Evolutionary conservation across 2,797 vertebrate genomes (phyloP), one percentile per base, ranked within the genome.

Genomic region (Xerus rutilus): DNA sequence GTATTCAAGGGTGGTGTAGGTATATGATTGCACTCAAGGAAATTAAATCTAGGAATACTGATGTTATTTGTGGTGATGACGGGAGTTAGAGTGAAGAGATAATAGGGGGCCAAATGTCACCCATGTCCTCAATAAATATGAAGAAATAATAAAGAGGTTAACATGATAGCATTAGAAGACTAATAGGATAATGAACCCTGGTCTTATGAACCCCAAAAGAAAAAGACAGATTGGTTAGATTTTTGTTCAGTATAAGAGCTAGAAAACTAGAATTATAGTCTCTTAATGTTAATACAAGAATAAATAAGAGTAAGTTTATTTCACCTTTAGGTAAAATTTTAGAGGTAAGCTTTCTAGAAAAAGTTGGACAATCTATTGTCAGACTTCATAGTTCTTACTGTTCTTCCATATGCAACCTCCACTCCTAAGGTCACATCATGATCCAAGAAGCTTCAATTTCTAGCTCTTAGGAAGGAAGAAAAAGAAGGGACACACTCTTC

Each of bases 261-360:
- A 67, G 35, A 90, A 93, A 86, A 23, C 14, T 25, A 28, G n/a
- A 59, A n/a, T 49, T n/a, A 74, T 0, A 92, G 57, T 1, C n/a
- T 89, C 78, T 89, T 91, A 49, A 47, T 86, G 14, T 20, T 59
- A 43, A 54, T 67, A 79, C 0, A 49, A 57, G 25, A 91, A 52
- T 47, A 52, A 85, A 39, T 1, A 88, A 30, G 14, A 62, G n/a
- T 74, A 39, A 67, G 10, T 54, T 96, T 78, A 45, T 86, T 83
- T 79, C 2, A 79, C 20, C 70, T 86, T 95, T 39, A 84, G 30
- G 17, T 94, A 84, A 77, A 87, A 87, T 54, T 90, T 92, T 78
- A 84, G 18, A 87, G 30, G 20, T 79, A 78, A 84, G 15, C 11
- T 59, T 74, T 72, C 32, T 84, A 65, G 67, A 17, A 21, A 84